Conservation (phyloP, 2,888 invertebrate genomes). For the Eulithis prunata region DNA sequence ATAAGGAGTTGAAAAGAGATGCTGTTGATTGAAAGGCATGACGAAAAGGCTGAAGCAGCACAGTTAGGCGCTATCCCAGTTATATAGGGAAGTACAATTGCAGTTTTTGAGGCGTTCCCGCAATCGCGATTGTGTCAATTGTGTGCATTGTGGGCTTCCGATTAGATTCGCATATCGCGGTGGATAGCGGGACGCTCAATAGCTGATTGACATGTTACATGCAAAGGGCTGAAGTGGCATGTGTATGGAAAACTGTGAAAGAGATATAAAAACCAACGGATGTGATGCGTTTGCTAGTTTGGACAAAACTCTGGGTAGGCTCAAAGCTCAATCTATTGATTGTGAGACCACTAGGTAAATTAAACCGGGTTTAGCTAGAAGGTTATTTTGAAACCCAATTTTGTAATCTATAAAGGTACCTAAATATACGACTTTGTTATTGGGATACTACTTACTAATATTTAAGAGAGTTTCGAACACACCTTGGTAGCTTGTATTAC, state of each 20-base stretch:
- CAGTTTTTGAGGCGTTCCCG: conserved; percentile 61
- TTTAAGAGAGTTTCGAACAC: conserved; percentile 24
- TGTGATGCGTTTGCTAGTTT: conserved; percentile 1
- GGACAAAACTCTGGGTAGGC: background rate
- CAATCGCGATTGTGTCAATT: conserved; percentile 65
- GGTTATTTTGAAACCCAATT: background rate
- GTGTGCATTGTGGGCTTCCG: conserved; percentile 56
- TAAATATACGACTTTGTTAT: conserved; percentile 8
- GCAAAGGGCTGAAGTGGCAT: conserved; percentile 33
- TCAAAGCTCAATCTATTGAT: background rate
- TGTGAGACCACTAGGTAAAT: background rate
- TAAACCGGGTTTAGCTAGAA: background rate
- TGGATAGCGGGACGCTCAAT: conserved; percentile 38
- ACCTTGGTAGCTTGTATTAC: conserved; percentile 43
- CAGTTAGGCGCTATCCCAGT: conserved; percentile 39
- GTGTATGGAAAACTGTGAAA: conserved; percentile 20
- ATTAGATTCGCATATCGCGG: conserved; percentile 59
- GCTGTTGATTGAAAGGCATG: conserved; percentile 37
- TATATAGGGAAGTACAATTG: conserved; percentile 41
- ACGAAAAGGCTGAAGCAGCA: conserved; percentile 41
- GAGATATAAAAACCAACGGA: background rate
- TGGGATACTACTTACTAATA: conserved; percentile 12
- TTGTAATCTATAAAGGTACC: background rate
- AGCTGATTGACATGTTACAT: conserved; percentile 36
- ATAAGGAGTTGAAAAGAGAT: conserved; percentile 14